These are phyloP conservation scores for Ianthella basta DNA, from an alignment of 37 sponge, comb jelly and placozoan species.

Conservation along the genomic window DNA sequence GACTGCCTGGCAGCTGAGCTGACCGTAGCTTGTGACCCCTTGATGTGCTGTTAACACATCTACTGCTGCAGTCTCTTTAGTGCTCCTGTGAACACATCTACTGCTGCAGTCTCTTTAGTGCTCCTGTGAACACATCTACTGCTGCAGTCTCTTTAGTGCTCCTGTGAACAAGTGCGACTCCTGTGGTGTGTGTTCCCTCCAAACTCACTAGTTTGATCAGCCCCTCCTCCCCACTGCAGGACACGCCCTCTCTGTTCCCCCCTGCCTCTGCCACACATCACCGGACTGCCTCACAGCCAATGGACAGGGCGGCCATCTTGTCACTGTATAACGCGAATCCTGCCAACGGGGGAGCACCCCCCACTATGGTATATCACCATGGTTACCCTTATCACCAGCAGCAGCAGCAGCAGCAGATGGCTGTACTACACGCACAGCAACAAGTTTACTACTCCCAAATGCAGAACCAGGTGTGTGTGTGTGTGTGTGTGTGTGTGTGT, in stretches of 20 bases:
- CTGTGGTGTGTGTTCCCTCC: no score
- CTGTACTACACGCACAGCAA: slow-evolving; percentile 2
- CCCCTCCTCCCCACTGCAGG: background rate
- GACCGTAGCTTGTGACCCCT: no score
- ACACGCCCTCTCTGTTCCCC: background rate
- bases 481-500: slow-evolving; percentile 13
- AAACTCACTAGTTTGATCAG: background rate
- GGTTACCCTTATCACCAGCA: slow-evolving; percentile 30
- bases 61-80: no score
- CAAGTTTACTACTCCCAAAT: slow-evolving; percentile 12
- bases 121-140: no score
- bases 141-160: no score
- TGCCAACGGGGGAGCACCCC: slow-evolving; percentile 4
- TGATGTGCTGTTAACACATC: no score
- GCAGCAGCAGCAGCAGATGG: slow-evolving; percentile 33
- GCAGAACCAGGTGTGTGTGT: slow-evolving; percentile 11
- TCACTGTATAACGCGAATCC: slow-evolving; percentile 62
- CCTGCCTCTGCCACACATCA: background rate
- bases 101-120: no score
- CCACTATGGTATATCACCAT: background rate
- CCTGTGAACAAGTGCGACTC: no score
- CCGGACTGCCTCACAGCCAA: background rate
- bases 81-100: no score
- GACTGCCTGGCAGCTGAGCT: no score
- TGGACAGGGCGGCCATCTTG: slow-evolving; percentile 67